Evolutionary conservation across 2,797 vertebrate species (phyloP), one percentile per base, ranked within the genome.

Genomic region (Smutsia gigantea): DNA sequence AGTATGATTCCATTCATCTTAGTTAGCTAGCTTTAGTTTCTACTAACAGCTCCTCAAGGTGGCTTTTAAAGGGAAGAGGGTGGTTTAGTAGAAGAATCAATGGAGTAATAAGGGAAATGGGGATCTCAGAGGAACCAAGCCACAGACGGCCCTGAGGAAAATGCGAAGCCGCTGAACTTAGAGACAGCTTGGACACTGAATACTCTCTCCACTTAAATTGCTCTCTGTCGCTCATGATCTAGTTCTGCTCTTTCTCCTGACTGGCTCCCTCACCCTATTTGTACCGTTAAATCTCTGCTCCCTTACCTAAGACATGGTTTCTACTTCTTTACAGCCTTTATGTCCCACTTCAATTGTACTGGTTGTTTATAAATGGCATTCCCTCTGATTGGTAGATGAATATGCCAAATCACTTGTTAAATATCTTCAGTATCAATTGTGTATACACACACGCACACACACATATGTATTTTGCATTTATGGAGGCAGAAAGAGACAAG

Each of bases 1-100:
- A 53, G 59, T 49, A 49, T 55, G 17, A 34, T 55, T 42, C 25
- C n/a, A 63, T 57, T 88, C 6, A 15, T 88, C 91, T 89, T 91
- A 63, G n/a, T 82, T 82, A 63, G 83, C 39, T 46, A 59, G 57
- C 39, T 79, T 83, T 83, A 74, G 74, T 78, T 93, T 89, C 89
- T 93, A 78, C 29, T 74, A 37, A 93, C 29, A 53, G 34, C 75
- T 31, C 42, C 61, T 89, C 34, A 27, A 87, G 21, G 63, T 66
- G 79, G 90, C 53, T 95, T 92, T 94, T 88, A 82, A 86, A 86
- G 55, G 17, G 49, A 57, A 61, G 29, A 68, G 23, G 42, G 61
- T 87, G 34, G 31, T 53, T 86, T 57, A 95, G 69, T 72, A 64
- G 59, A 93, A 91, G 51, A 93, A 89, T 85, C 57, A 84, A 69